Conservation (phyloP, 1,140 invertebrate species). For the Paracyclopina nana region DNA sequence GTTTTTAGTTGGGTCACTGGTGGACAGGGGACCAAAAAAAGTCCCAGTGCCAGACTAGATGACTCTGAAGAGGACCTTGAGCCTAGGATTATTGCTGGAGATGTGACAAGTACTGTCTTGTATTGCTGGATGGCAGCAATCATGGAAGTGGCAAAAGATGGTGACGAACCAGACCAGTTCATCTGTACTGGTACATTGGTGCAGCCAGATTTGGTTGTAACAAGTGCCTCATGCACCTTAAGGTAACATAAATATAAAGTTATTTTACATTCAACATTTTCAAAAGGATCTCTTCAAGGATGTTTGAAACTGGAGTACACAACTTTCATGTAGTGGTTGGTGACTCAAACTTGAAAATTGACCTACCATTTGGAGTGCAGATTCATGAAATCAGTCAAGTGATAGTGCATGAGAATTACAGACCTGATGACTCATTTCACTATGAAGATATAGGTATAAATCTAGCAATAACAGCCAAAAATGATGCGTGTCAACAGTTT, state of each 20-base stretch:
- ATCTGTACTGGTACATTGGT: constrained; percentile 18
- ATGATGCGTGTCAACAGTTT: too few species aligned
- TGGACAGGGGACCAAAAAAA: not conserved
- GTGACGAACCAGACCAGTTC: constrained; percentile 11
- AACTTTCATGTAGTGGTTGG: constrained; percentile 20
- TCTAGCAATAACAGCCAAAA: too few species aligned
- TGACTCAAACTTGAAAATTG: constrained; percentile 18
- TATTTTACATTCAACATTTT: too few species aligned
- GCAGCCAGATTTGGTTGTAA: constrained; percentile 18
- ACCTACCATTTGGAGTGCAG: constrained; percentile 19
- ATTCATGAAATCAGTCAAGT: too few species aligned
- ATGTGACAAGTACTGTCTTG: constrained; percentile 17
- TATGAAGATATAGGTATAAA: too few species aligned
- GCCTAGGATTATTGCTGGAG: constrained; percentile 13
- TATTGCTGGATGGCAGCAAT: constrained; percentile 20
- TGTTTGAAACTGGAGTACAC: too few species aligned
- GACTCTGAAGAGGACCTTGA: not conserved
- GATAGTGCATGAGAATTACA: too few species aligned
- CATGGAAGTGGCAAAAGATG: constrained; percentile 17
- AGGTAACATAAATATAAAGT: too few species aligned
- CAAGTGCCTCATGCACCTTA: constrained; percentile 18
- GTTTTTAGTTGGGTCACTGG: not conserved
- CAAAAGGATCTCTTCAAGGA: too few species aligned
- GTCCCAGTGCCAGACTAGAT: too few species aligned
- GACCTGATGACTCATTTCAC: too few species aligned